Base-by-base conservation (phyloP, 2,888 invertebrate species). In the Troides helena region DNA sequence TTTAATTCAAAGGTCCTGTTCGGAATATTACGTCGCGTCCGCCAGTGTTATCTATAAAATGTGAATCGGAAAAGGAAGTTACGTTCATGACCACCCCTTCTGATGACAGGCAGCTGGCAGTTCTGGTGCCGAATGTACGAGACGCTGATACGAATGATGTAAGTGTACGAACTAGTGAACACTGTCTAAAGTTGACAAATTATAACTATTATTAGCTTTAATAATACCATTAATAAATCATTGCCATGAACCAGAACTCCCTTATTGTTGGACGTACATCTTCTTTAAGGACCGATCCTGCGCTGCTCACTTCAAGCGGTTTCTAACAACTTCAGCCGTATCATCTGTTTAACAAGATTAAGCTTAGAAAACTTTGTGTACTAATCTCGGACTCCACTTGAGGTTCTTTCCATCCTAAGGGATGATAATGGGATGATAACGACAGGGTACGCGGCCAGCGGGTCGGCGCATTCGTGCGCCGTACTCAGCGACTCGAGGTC, bases 51-150 rank as follows among this genome's bases (percentile, higher is more conserved):
- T 65, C 72, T n/a, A 68, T 78, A 58, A 74, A 61, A 67, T 74
- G 76, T 72, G 78, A 74, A 39, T 60, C 72, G 12, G 71, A 74
- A 14, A 65, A 67, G 1, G 64, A 61, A 10, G 67, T 79, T 10
- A 68, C 70, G 6, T 75, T 77, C 43, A 64, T 68, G 23, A 70
- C 76, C 62, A 67, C 72, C 10, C 72, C 74, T 2, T 72, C 73
- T 0, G 62, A 74, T 1, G 39, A 64, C 18, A 50, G 50, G 43
- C 74, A 76, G 65, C 63, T 80, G 18, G 76, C 78, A 0, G 65
- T 75, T 10, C 59, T 79, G 46, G 68, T 78, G 18, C 74, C 76
- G 7, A 72, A 74, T 25, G 68, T 76, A n/a, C 68, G 66, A 12
- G 65, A 71, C 17, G 12, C 62, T 4, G 70, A 70, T 21, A 21